A percentile compares a stretch with the other conserved stretches of the same genome.
phyloP scores from a whole-genome alignment of 2,888 invertebrate species.

The Stenoptilia bipunctidactyla region DNA sequence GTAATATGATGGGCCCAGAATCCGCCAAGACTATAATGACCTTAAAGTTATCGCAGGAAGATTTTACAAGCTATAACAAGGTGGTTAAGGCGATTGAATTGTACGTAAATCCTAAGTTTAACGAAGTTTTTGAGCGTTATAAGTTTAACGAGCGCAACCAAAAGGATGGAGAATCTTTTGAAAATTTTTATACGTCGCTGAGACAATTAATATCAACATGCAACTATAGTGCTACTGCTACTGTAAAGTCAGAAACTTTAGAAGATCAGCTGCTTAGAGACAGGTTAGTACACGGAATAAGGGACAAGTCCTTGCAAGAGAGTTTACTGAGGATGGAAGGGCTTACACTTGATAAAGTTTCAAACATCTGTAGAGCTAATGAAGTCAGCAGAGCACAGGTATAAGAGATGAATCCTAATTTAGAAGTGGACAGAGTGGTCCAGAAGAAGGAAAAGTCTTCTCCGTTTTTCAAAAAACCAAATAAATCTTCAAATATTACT shows the following conservation, averaged over 20 bases:
- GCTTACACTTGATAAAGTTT: too few species aligned
- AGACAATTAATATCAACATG: too few species aligned
- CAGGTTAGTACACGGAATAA: too few species aligned
- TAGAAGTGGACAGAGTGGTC: background rate
- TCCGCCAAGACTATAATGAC: background rate
- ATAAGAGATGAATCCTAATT: background rate
- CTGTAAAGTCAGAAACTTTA: background rate
- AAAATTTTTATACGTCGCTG: too few species aligned
- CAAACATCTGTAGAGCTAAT: too few species aligned
- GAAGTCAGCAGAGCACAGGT: background rate
- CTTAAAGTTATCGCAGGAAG: background rate
- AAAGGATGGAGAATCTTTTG: background rate
- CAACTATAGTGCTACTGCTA: too few species aligned
- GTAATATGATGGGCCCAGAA: slow-evolving; percentile 3
- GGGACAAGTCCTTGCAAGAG: too few species aligned
- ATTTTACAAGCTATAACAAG: background rate
- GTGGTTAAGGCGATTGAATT: background rate
- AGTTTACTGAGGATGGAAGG: too few species aligned
- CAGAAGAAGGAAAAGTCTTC: background rate
- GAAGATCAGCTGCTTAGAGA: background rate
- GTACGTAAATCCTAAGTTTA: background rate
- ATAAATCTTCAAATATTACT: too few species aligned
- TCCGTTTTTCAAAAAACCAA: too few species aligned
- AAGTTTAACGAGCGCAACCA: background rate
- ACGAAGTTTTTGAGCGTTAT: background rate